phyloP scores from a whole-genome alignment of 2,888 invertebrate species.

The Drosophila aldrichi region DNA sequence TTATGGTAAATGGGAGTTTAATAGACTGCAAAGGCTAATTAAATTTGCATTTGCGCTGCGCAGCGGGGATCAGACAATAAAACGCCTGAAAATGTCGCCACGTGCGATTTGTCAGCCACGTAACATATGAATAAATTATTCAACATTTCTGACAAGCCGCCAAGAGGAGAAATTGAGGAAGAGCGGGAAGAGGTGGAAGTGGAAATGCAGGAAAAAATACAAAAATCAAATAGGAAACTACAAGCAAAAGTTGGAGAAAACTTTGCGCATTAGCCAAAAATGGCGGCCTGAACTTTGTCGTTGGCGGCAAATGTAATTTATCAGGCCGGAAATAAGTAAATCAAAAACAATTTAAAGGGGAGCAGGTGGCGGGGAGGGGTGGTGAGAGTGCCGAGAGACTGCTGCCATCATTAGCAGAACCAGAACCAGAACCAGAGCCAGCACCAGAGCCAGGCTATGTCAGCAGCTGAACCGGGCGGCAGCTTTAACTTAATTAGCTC shows the following conservation, averaged over 20 bases:
- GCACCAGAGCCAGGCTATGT: slow-evolving; percentile 10
- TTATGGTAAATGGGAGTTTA: slow-evolving; percentile 60
- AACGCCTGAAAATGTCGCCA: slow-evolving; percentile 45
- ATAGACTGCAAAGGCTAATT: slow-evolving; percentile 69
- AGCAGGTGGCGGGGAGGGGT: slow-evolving; percentile 3
- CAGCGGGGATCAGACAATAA: slow-evolving; percentile 53
- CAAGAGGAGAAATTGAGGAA: slow-evolving; percentile 9
- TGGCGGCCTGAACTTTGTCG: slow-evolving; percentile 71
- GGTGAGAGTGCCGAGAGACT: not conserved
- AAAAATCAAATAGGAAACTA: slow-evolving; percentile 30
- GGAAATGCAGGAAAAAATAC: not conserved
- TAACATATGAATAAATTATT: slow-evolving; percentile 80
- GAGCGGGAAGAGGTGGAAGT: not conserved
- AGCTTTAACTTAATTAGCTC: slow-evolving; percentile 76
- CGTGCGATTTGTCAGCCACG: slow-evolving; percentile 62
- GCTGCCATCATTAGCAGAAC: slow-evolving; percentile 45
- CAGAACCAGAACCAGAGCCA: slow-evolving; percentile 4
- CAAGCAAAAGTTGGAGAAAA: slow-evolving; percentile 54
- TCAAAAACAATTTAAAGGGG: slow-evolving; percentile 78
- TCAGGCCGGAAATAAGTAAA: slow-evolving; percentile 80
- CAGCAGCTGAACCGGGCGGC: slow-evolving; percentile 35
- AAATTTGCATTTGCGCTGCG: slow-evolving; percentile 68
- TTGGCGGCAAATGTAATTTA: slow-evolving; percentile 77
- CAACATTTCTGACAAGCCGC: slow-evolving; percentile 51
- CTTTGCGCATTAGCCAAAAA: slow-evolving; percentile 74